Conservation (phyloP, 1,140 invertebrate genomes). For the Nasonia giraulti region DNA sequence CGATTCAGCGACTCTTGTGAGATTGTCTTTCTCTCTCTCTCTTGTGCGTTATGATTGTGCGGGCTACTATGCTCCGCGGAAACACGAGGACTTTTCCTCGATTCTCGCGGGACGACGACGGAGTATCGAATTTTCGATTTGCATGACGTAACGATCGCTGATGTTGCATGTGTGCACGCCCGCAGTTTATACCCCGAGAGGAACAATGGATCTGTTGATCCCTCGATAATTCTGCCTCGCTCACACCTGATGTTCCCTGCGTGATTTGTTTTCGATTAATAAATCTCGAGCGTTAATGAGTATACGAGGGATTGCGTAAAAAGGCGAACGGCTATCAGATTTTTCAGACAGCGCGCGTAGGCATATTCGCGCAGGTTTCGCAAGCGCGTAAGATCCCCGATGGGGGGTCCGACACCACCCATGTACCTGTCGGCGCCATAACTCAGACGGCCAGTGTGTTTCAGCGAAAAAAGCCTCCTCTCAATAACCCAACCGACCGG, state of each 20-base stretch:
- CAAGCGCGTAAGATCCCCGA: constrained; percentile 3
- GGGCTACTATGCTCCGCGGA: no score
- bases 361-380: constrained; percentile 5
- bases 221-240: neutral
- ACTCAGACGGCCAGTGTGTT: constrained; percentile 7
- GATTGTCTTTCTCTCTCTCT: neutral
- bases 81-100: neutral
- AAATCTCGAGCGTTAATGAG: neutral
- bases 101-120: neutral
- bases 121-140: neutral
- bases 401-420: constrained; percentile 49
- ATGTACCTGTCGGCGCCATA: constrained; percentile 49
- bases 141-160: neutral
- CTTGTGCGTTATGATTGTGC: neutral
- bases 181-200: neutral
- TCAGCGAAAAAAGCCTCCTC: neutral
- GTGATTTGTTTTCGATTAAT: neutral
- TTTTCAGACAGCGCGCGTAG: neutral
- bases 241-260: neutral
- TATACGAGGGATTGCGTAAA: neutral
- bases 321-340: no score
- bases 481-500: neutral
- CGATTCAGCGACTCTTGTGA: constrained; percentile 51
- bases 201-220: neutral
- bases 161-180: neutral